Evolutionary conservation across 2,888 invertebrate genomes (phyloP).

Genomic region (Mythimna loreyi): DNA sequence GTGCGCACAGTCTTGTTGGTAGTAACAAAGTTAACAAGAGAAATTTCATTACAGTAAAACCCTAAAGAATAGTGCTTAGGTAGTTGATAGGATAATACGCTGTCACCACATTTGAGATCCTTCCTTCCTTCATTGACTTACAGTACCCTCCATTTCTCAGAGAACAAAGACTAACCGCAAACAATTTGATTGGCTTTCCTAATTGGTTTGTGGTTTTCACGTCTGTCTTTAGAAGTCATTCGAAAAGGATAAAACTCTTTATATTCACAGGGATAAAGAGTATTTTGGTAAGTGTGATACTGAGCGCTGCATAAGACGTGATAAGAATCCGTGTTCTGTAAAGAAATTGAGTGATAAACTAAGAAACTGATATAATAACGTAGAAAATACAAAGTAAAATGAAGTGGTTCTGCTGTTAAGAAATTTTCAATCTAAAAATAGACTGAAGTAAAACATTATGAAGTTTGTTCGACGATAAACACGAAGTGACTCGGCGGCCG

Average conservation of each 20-base stretch:
- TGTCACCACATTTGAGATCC: background rate
- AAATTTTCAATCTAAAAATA: constrained; percentile 67
- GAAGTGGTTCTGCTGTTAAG: constrained; percentile 39
- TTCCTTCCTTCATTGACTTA: background rate
- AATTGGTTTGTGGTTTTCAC: constrained; percentile 34
- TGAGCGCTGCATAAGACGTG: constrained; percentile 15
- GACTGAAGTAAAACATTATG: constrained; percentile 62
- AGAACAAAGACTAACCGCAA: constrained; percentile 29
- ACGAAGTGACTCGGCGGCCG: constrained; percentile 54
- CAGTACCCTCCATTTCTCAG: background rate
- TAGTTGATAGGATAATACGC: constrained; percentile 1
- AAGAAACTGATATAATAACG: constrained; percentile 7
- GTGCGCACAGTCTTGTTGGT: too few species aligned
- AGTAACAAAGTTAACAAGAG: too few species aligned
- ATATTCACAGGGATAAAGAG: constrained; percentile 14
- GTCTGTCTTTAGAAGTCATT: constrained; percentile 9
- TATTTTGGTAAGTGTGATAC: constrained; percentile 10
- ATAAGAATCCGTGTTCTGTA: background rate
- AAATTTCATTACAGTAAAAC: background rate
- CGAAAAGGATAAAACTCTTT: constrained; percentile 5
- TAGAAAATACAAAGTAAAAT: constrained; percentile 18
- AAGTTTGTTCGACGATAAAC: constrained; percentile 72
- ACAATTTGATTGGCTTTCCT: constrained; percentile 33
- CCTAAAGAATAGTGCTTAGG: background rate
- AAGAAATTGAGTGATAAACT: constrained; percentile 24